These are phyloP conservation scores for Acanthococcus lagerstroemiae DNA, from an alignment of 2,888 invertebrate species.

Conservation along the genomic window DNA sequence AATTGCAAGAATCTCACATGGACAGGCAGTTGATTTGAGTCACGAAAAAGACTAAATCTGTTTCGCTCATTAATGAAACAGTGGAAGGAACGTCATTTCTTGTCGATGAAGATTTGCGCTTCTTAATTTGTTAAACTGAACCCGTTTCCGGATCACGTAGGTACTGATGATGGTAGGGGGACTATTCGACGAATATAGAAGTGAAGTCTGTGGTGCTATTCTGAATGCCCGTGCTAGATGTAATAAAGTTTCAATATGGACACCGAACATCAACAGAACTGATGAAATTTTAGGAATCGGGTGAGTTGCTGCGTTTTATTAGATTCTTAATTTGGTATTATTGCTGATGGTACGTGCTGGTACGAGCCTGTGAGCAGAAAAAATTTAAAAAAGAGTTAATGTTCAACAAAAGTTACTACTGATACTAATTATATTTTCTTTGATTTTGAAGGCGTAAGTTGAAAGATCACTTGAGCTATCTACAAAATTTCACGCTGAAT, in stretches of 20 bases:
- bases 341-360: too few species aligned
- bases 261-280: conserved; percentile 53
- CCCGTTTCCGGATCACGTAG: too few species aligned
- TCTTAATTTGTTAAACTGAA: too few species aligned
- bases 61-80: too few species aligned
- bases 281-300: conserved; percentile 78
- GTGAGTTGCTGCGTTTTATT: conserved; percentile 39
- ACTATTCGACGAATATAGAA: conserved; percentile 82
- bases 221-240: conserved; percentile 84
- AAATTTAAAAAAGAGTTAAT: too few species aligned
- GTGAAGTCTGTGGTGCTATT: conserved; percentile 92
- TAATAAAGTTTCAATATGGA: conserved; percentile 94
- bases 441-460: conserved; percentile 17
- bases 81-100: too few species aligned
- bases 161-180: conserved; percentile 87
- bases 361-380: too few species aligned
- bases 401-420: too few species aligned
- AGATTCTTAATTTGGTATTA: not conserved
- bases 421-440: not conserved
- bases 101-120: too few species aligned
- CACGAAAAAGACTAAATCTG: too few species aligned
- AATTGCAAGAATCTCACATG: too few species aligned
- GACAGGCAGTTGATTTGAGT: too few species aligned
- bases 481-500: conserved; percentile 20
- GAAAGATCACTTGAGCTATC: conserved; percentile 17